Evolutionary conservation across 1,140 invertebrate species (phyloP).

Genomic region (honey bee (Apis mellifera)): Amel_HAv3.1 CM009938.2:2194001-2194500

Average conservation of each 20-base stretch:
- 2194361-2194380: slow-evolving; percentile 29
- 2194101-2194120: too few species aligned
- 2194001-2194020: too few species aligned
- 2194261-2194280: not conserved
- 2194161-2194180: not conserved
- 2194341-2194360: slow-evolving; percentile 10
- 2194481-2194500: not conserved
- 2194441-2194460: not conserved
- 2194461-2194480: not conserved
- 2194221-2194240: not conserved
- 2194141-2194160: too few species aligned
- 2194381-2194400: slow-evolving; percentile 5
- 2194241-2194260: not conserved
- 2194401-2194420: slow-evolving; percentile 9
- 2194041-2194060: too few species aligned
- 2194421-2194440: slow-evolving; percentile 13
- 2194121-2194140: too few species aligned
- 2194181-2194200: not conserved
- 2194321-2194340: not conserved
- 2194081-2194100: too few species aligned
- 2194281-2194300: not conserved
- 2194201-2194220: not conserved
- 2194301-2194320: not conserved
- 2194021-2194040: too few species aligned
- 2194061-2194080: too few species aligned